Conservation (phyloP, 1,140 invertebrate genomes). For the Scaptomyza hsui region DNA sequence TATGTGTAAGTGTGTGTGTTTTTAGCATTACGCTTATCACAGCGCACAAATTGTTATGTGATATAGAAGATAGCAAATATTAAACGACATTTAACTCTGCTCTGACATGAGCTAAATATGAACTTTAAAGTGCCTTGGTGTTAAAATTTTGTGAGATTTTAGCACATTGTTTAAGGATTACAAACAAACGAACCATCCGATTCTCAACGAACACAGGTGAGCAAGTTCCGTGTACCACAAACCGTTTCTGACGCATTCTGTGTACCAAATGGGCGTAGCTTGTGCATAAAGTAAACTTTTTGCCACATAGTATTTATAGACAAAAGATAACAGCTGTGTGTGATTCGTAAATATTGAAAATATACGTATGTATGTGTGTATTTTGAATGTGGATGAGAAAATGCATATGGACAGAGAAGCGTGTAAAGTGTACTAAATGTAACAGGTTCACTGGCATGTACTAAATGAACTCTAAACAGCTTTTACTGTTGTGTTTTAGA, state of each 20-base stretch:
- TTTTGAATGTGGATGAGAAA: not conserved
- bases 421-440: not conserved
- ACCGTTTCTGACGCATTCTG: not conserved
- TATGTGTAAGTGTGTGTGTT: slow-evolving; percentile 18
- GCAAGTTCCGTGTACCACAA: not conserved
- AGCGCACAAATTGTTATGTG: slow-evolving; percentile 39
- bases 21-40: slow-evolving; percentile 49
- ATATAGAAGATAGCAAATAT: slow-evolving; percentile 37
- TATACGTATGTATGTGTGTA: not conserved
- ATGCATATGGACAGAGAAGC: no score
- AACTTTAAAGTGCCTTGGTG: slow-evolving; percentile 48
- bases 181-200: slow-evolving; percentile 46
- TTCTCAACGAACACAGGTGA: slow-evolving; percentile 61
- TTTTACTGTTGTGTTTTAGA: no score
- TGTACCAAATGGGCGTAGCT: slow-evolving; percentile 8
- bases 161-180: slow-evolving; percentile 56
- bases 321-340: slow-evolving; percentile 7
- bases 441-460: no score
- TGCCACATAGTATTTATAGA: slow-evolving; percentile 1
- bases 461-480: no score
- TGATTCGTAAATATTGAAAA: slow-evolving; percentile 19
- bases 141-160: slow-evolving; percentile 47
- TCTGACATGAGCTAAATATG: slow-evolving; percentile 46
- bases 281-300: slow-evolving; percentile 13
- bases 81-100: slow-evolving; percentile 49